Conservation (phyloP, 2,797 vertebrate genomes). For the Sorex maritimensis region DNA sequence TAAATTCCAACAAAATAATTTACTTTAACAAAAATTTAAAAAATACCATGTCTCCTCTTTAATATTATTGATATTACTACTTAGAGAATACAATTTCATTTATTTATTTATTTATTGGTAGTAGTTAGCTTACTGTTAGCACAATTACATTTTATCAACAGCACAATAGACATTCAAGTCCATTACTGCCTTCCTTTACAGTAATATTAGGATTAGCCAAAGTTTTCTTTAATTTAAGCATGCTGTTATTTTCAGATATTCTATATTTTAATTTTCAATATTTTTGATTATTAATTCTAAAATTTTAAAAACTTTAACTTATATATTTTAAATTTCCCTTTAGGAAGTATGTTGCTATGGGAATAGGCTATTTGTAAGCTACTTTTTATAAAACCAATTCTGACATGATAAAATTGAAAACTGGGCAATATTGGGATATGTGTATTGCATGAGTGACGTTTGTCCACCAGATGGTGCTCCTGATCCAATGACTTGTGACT, state of each 20-base stretch:
- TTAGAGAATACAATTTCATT: background rate
- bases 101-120: background rate
- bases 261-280: background rate
- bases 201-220: background rate
- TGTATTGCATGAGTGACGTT: background rate
- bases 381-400: background rate
- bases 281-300: background rate
- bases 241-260: background rate
- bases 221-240: background rate
- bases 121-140: background rate
- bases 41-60: background rate
- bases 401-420: no score
- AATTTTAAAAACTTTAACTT: conserved; percentile 33
- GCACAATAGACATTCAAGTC: background rate
- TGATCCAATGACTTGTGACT: background rate
- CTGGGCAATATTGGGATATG: background rate
- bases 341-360: background rate
- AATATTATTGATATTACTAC: background rate
- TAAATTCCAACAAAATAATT: no score
- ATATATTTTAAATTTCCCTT: background rate
- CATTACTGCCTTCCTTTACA: background rate
- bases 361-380: background rate
- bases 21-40: no score
- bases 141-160: background rate
- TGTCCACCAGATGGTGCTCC: conserved; percentile 75